These are phyloP conservation scores for Larimichthys crocea DNA, from an alignment of 2,113 vertebrate species.

Conservation along the genomic window DNA sequence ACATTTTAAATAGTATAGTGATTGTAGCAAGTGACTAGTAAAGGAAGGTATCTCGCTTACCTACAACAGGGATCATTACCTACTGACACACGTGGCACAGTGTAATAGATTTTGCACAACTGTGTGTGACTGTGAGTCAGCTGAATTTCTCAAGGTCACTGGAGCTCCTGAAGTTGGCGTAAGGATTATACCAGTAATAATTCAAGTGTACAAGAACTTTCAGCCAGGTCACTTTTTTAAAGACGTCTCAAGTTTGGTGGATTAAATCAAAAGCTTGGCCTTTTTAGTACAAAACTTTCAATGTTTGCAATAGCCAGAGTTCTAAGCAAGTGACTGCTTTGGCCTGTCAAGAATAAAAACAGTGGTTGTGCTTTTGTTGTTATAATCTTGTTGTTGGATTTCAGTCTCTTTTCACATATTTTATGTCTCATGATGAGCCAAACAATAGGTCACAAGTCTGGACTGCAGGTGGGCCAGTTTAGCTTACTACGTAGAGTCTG, in stretches of 20 bases:
- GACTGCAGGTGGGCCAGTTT: no score
- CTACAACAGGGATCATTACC: no score
- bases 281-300: not conserved
- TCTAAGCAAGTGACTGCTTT: not conserved
- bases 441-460: no score
- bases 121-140: no score
- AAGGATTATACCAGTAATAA: not conserved
- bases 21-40: no score
- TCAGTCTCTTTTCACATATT: no score
- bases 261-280: not conserved
- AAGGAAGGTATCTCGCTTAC: no score
- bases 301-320: not conserved
- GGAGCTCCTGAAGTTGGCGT: not conserved
- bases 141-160: not conserved
- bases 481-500: no score
- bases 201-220: not conserved
- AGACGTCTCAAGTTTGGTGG: not conserved
- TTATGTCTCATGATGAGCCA: no score
- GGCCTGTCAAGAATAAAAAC: not conserved
- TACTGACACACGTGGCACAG: not conserved
- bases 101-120: not conserved
- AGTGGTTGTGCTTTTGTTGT: no score
- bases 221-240: not conserved
- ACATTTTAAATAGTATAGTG: no score
- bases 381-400: no score